phyloP scores from a whole-genome alignment of 30 jellyfish, hydroid and myxozoan species.

The Aurelia aurita region DNA sequence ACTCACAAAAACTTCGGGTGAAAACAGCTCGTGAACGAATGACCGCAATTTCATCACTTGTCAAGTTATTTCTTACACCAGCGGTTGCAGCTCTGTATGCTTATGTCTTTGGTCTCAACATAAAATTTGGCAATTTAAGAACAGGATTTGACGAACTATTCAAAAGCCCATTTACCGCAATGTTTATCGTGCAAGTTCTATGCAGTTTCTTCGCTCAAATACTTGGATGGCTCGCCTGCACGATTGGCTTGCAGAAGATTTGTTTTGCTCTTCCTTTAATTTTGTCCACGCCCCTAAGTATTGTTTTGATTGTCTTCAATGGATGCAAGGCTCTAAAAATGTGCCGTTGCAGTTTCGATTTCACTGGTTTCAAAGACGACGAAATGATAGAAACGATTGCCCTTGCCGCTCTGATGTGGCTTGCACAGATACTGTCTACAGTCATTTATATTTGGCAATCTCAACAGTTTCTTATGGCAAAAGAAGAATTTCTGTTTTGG shows the following conservation, averaged over 20 bases:
- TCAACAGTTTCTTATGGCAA: slow-evolving; percentile 90
- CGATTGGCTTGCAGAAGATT: slow-evolving; percentile 72
- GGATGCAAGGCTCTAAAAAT: slow-evolving; percentile 29
- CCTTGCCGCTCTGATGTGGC: slow-evolving; percentile 77
- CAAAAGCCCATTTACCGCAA: not conserved
- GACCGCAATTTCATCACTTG: slow-evolving; percentile 65
- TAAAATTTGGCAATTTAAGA: not conserved
- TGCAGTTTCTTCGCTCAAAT: slow-evolving; percentile 72
- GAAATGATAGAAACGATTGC: slow-evolving; percentile 7
- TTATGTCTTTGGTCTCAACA: slow-evolving; percentile 24
- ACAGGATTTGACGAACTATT: slow-evolving; percentile 48
- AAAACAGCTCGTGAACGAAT: slow-evolving; percentile 71
- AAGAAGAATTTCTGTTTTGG: slow-evolving; percentile 91
- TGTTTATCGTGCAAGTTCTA: slow-evolving; percentile 55
- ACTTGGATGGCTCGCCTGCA: slow-evolving; percentile 79
- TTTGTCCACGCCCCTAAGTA: slow-evolving; percentile 75
- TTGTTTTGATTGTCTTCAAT: slow-evolving; percentile 22
- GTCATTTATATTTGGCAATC: slow-evolving; percentile 76
- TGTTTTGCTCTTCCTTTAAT: slow-evolving; percentile 86
- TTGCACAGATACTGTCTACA: slow-evolving; percentile 81
- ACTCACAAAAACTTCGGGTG: slow-evolving; percentile 64
- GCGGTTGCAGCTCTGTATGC: slow-evolving; percentile 53
- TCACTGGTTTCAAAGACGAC: not conserved
- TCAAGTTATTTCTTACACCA: slow-evolving; percentile 64
- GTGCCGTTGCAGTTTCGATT: not conserved